Evolutionary conservation across 2,888 invertebrate species (phyloP).

Genomic region (Nomada fucata): DNA sequence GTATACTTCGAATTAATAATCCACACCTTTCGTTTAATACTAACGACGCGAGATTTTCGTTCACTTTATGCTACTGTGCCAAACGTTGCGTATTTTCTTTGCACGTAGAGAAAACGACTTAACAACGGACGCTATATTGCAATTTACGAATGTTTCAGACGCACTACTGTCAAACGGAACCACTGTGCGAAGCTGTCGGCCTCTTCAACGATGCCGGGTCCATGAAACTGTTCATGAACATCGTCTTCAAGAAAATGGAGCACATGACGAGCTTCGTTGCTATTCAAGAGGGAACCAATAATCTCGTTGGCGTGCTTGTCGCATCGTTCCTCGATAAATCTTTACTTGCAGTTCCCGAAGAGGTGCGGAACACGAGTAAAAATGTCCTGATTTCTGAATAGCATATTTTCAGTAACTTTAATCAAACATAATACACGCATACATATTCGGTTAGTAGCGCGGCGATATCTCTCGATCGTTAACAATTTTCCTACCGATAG

Average conservation of each 20-base stretch:
- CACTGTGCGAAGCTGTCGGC: slow-evolving; percentile 43
- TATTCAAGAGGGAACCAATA: slow-evolving; percentile 67
- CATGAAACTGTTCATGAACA: slow-evolving; percentile 47
- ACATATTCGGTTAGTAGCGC: too few species aligned
- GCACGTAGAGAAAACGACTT: not conserved
- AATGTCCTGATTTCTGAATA: not conserved
- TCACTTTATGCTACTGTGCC: too few species aligned
- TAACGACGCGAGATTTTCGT: too few species aligned
- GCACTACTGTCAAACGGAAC: slow-evolving; percentile 59
- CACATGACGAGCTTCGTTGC: slow-evolving; percentile 67
- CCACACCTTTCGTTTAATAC: too few species aligned
- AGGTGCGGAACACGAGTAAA: not conserved
- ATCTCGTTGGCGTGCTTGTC: slow-evolving; percentile 68
- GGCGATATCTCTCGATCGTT: too few species aligned
- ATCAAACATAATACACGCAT: too few species aligned
- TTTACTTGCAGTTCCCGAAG: not conserved
- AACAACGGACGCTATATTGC: not conserved
- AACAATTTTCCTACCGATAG: too few species aligned
- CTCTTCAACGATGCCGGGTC: slow-evolving; percentile 57
- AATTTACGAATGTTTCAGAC: slow-evolving; percentile 42
- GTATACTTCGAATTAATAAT: too few species aligned
- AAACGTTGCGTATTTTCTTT: too few species aligned
- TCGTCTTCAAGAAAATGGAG: slow-evolving; percentile 45
- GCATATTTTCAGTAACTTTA: not conserved
- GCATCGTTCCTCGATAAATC: slow-evolving; percentile 46